Base-by-base conservation (phyloP, 1,140 invertebrate genomes). In the Drosophila ercepeae region DNA sequence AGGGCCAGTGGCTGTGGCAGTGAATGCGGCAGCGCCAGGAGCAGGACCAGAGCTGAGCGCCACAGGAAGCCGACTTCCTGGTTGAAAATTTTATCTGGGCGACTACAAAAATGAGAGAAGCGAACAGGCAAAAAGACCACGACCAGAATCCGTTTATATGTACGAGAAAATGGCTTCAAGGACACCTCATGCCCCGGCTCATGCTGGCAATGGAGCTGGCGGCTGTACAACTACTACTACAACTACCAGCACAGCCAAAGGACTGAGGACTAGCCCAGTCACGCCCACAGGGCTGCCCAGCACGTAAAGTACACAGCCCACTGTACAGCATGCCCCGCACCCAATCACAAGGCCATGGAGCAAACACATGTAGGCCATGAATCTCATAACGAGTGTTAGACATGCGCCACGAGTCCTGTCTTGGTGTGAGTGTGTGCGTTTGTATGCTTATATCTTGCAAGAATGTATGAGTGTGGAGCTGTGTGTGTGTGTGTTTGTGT, bases 121-220 rank as follows among this genome's bases (percentile, higher is more conserved):
- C 51, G 51, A 52, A 46, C 36, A 48, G 46, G 52, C 29, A 32
- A 53, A 16, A 57, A 45, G 45, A 50, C 39, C 39, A 42, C 39
- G 9, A 53, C 11, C 57, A 59, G 67, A 86, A 86, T 86, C 72
- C 76, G 82, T 84, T 88, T 81, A 81, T 86, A 86, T 72, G 78
- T 84, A 84, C 74, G 88, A 86, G 82, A 88, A 88, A 88, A 75
- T 77, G 81, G 81, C 77, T 86, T 86, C 81, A 88, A 84, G 81
- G 81, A 79, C 81, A 86, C 74, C 58, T 50, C 69, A 48, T 50
- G 41, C 39, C 19, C 9, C 2, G 32, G 65, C 36, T 59, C 45
- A 16, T 48, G 61, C 51, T 69, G 73, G 55, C 57, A 57, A 34
- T 68, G 53, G 21, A 45, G 69, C 55, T 70, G 74, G 60, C 58